phyloP scores from a whole-genome alignment of 1,140 invertebrate species.

The Geopemphigus sp. region DNA sequence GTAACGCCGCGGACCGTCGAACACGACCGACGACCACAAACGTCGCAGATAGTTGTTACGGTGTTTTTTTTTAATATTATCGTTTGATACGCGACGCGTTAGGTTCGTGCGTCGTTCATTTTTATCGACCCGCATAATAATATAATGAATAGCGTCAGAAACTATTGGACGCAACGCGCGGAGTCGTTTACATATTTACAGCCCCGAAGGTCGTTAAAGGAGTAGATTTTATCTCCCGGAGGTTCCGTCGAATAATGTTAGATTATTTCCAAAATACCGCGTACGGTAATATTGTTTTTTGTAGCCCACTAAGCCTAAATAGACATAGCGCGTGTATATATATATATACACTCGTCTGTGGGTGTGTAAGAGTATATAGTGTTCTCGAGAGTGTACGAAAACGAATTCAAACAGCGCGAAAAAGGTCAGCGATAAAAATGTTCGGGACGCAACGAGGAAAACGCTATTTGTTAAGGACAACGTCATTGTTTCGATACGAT shows the following conservation, averaged over 20 bases:
- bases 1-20: no score
- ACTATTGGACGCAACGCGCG: background rate
- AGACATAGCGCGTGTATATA: no score
- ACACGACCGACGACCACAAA: no score
- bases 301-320: background rate
- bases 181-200: background rate
- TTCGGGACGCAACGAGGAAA: background rate
- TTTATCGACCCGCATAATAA: background rate
- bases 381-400: background rate
- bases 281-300: slow-evolving; percentile 20
- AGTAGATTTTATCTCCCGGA: background rate
- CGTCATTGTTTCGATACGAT: slow-evolving; percentile 20
- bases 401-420: slow-evolving; percentile 3
- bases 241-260: background rate
- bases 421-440: slow-evolving; percentile 14
- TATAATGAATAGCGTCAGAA: background rate
- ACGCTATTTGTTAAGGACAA: slow-evolving; percentile 25
- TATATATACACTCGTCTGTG: no score
- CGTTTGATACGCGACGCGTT: background rate
- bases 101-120: background rate
- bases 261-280: background rate
- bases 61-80: no score
- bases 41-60: no score
- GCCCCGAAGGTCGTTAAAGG: background rate
- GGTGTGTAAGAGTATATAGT: no score